Conservation (phyloP, 1,140 invertebrate genomes). For the Nylanderia fulva region DNA sequence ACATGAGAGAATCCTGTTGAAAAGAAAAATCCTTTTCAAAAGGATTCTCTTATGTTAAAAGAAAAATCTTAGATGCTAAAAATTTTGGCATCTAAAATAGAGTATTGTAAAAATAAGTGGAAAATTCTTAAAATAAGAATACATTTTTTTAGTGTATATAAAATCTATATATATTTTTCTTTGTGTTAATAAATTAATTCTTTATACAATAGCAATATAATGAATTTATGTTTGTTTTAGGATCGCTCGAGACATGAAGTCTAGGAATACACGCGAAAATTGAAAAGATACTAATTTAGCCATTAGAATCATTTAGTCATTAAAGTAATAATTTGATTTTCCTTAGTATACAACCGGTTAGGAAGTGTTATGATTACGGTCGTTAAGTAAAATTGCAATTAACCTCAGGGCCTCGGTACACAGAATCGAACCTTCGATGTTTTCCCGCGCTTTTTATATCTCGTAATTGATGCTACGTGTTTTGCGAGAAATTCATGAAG, state of each 20-base stretch:
- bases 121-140: too few relatives aligned
- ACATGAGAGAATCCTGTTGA: too few relatives aligned
- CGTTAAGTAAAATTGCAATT: conserved; percentile 43
- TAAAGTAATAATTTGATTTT: conserved; percentile 45
- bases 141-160: neutral
- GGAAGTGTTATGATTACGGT: conserved; percentile 33
- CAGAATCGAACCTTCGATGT: neutral
- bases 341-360: neutral
- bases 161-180: neutral
- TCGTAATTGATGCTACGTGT: conserved; percentile 3
- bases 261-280: neutral
- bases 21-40: too few relatives aligned
- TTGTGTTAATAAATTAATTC: conserved; percentile 6
- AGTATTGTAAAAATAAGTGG: too few relatives aligned
- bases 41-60: too few relatives aligned
- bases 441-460: neutral
- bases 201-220: neutral
- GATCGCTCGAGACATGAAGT: neutral
- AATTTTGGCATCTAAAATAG: too few relatives aligned
- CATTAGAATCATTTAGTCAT: conserved; percentile 38
- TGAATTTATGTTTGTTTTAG: neutral
- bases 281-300: conserved; percentile 20
- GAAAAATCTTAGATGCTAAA: too few relatives aligned
- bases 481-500: conserved; percentile 20
- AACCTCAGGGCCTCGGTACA: neutral